phyloP scores from a whole-genome alignment of 1,140 invertebrate genomes.

The Chironomus striatipennis region DNA sequence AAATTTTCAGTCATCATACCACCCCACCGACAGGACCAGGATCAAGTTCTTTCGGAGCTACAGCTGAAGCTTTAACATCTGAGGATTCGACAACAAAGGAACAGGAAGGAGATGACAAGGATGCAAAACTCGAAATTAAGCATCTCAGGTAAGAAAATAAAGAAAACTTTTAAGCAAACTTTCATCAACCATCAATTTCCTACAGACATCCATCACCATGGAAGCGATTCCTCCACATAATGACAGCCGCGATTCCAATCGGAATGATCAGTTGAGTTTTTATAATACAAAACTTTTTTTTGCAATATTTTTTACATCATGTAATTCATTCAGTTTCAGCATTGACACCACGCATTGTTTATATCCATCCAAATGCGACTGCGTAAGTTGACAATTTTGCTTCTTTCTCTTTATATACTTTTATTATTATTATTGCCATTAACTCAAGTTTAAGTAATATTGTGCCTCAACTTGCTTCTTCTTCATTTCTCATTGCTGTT shows the following conservation, averaged over 20 bases:
- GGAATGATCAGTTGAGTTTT: background rate
- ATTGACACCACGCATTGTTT: constrained; percentile 9
- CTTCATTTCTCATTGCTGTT: too few species aligned
- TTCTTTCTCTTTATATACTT: background rate
- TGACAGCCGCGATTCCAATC: constrained; percentile 5
- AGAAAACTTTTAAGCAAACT: background rate
- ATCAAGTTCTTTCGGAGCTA: background rate
- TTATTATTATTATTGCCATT: background rate
- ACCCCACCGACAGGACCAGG: background rate
- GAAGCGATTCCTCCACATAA: background rate
- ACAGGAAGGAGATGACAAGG: background rate
- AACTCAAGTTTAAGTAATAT: too few species aligned
- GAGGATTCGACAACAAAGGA: background rate
- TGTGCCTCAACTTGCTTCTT: too few species aligned
- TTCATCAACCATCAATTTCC: background rate
- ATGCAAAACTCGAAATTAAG: background rate
- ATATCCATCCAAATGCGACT: constrained; percentile 17
- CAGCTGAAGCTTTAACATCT: background rate
- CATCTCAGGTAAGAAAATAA: background rate
- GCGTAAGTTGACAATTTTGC: constrained; percentile 10
- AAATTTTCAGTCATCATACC: background rate
- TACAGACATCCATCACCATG: background rate
- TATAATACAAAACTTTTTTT: background rate
- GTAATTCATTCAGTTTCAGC: constrained; percentile 2
- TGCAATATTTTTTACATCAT: background rate